Evolutionary conservation across 2,113 vertebrate species (phyloP).

Genomic region (Vanacampus margaritifer): DNA sequence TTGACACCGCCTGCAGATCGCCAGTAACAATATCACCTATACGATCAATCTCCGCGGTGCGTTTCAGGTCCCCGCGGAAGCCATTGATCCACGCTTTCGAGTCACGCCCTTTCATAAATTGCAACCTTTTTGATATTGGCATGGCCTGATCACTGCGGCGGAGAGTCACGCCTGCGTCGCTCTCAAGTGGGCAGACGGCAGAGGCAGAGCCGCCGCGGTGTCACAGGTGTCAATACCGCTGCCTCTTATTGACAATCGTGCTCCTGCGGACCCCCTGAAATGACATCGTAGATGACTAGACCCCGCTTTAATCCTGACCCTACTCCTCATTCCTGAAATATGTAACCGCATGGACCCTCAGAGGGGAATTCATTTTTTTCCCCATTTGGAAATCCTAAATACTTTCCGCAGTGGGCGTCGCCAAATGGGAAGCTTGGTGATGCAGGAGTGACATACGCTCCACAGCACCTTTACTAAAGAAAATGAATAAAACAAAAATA

Average conservation of each 20-base stretch:
- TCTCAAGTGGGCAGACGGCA: constrained; percentile 41
- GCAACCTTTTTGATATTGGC: constrained; percentile 69
- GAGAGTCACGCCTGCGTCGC: constrained; percentile 21
- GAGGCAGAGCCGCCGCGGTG: constrained; percentile 31
- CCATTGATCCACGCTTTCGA: constrained; percentile 67
- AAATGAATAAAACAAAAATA: background rate
- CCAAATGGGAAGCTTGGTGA: constrained; percentile 10
- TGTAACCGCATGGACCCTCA: constrained; percentile 40
- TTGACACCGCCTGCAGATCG: constrained; percentile 46
- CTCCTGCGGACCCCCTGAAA: constrained; percentile 49
- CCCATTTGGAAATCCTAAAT: constrained; percentile 19
- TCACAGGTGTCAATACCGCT: constrained; percentile 70
- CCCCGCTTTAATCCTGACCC: constrained; percentile 66
- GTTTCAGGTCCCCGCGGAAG: constrained; percentile 47
- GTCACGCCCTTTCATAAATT: constrained; percentile 70
- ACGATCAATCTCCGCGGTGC: constrained; percentile 43
- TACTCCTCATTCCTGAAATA: constrained; percentile 56
- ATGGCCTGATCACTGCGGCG: constrained; percentile 36
- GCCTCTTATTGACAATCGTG: constrained; percentile 68
- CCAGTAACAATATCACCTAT: constrained; percentile 61
- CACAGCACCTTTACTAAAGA: background rate
- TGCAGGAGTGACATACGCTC: background rate
- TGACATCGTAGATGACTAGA: constrained; percentile 65
- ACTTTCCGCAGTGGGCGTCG: constrained; percentile 14
- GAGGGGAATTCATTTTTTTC: constrained; percentile 33